Percentiles rank a stretch among this genome's conserved stretches.
phyloP scores from a whole-genome alignment of 35 echinoderm and acorn worm species.

The Apostichopus japonicus region DNA sequence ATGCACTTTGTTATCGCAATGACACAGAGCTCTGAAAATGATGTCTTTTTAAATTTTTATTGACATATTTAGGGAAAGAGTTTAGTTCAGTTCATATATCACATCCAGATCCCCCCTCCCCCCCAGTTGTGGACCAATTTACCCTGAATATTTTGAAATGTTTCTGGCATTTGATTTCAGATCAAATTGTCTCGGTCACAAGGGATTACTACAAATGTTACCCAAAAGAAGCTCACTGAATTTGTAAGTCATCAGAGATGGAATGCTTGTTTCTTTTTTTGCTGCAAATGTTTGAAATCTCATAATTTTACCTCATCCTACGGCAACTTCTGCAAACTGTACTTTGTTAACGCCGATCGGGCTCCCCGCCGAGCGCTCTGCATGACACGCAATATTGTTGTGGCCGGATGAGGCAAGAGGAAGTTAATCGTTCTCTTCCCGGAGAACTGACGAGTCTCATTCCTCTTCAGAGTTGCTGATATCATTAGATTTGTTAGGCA shows the following conservation, averaged over 20 bases:
- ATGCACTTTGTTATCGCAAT: neutral
- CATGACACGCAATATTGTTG: neutral
- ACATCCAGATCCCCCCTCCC: neutral
- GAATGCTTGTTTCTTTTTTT: neutral
- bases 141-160: neutral
- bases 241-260: neutral
- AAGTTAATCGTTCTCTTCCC: constrained; percentile 1
- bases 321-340: neutral
- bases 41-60: neutral
- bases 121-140: constrained; percentile 27
- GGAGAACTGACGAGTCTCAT: neutral
- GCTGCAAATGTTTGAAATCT: too few species aligned
- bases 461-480: neutral
- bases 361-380: neutral
- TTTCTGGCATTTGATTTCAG: constrained; percentile 25
- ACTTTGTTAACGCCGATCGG: neutral
- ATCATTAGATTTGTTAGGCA: constrained; percentile 38
- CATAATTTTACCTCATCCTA: neutral
- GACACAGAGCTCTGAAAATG: too few species aligned
- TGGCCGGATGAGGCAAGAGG: neutral
- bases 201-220: neutral
- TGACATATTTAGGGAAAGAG: constrained; percentile 30
- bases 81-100: neutral
- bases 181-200: neutral
- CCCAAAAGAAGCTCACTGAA: neutral